These are phyloP conservation scores for Pasiphila rectangulata DNA, from an alignment of 2,888 invertebrate genomes.

Conservation along the genomic window DNA sequence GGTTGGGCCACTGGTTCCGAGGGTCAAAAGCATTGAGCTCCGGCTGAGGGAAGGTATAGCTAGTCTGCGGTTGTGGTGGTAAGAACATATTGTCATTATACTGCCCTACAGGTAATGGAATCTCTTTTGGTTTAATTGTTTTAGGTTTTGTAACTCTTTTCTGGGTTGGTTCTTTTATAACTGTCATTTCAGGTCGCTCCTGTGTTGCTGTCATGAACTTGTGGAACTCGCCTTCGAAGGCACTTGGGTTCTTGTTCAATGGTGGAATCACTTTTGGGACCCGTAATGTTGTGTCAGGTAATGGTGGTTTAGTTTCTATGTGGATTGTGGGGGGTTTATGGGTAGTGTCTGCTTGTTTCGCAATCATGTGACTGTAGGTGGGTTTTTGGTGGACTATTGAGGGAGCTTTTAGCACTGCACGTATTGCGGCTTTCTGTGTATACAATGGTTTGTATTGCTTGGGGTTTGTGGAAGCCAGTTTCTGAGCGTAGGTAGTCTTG, in stretches of 20 bases:
- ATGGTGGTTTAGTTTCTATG: constrained; percentile 32
- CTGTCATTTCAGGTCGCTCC: neutral
- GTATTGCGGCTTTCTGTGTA: neutral
- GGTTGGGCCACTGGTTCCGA: constrained; percentile 42
- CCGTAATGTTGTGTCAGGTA: constrained; percentile 41
- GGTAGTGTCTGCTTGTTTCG: constrained; percentile 4
- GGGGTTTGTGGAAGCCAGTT: too few species aligned
- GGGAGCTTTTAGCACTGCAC: neutral
- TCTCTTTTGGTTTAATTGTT: constrained; percentile 4
- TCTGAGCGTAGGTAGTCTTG: constrained; percentile 8
- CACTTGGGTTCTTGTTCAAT: constrained; percentile 65
- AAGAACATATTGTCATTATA: constrained; percentile 70
- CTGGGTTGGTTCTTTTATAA: neutral
- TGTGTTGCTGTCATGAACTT: constrained; percentile 55
- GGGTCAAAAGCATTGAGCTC: constrained; percentile 34
- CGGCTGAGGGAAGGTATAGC: constrained; percentile 14
- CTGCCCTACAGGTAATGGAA: constrained; percentile 58
- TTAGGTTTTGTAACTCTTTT: constrained; percentile 25
- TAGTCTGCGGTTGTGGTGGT: constrained; percentile 22
- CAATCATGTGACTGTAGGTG: constrained; percentile 17
- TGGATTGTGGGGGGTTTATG: constrained; percentile 6
- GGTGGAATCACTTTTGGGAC: constrained; percentile 54
- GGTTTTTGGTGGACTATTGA: constrained; percentile 5
- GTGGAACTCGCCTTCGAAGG: constrained; percentile 67
- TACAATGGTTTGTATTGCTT: too few species aligned